Conservation (phyloP, 2,113 vertebrate species). For the Coregonus clupeaformis region DNA sequence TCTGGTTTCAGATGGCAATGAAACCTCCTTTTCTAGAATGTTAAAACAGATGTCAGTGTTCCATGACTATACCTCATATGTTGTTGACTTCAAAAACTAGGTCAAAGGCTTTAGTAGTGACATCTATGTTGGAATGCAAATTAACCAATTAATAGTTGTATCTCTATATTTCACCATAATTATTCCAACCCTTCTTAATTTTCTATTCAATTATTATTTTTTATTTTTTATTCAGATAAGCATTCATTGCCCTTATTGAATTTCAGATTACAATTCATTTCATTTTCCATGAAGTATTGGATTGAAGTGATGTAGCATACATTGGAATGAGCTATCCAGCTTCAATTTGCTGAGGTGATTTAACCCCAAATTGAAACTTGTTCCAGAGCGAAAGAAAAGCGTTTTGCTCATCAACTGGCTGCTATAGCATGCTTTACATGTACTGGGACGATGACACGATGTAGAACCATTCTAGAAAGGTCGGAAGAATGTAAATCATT, state of each 20-base stretch:
- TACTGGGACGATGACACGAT: not conserved
- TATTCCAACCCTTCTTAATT: not conserved
- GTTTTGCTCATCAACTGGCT: no score
- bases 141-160: not conserved
- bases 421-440: not conserved
- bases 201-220: not conserved
- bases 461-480: not conserved
- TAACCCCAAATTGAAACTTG: not conserved
- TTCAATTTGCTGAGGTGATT: conserved; percentile 8
- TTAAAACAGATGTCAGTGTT: conserved; percentile 58
- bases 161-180: not conserved
- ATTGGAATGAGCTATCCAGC: not conserved
- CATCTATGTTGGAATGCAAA: not conserved
- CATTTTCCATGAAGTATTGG: not conserved
- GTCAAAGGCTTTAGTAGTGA: conserved; percentile 8
- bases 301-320: not conserved
- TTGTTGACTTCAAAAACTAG: conserved; percentile 22
- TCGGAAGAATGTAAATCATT: not conserved
- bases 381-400: not conserved
- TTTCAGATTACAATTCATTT: not conserved
- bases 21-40: conserved; percentile 46
- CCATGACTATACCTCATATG: conserved; percentile 17
- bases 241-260: not conserved
- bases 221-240: not conserved
- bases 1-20: conserved; percentile 34